Evolutionary conservation across 2,113 vertebrate species (phyloP).

Genomic region (Pyxicephalus adspersus): DNA sequence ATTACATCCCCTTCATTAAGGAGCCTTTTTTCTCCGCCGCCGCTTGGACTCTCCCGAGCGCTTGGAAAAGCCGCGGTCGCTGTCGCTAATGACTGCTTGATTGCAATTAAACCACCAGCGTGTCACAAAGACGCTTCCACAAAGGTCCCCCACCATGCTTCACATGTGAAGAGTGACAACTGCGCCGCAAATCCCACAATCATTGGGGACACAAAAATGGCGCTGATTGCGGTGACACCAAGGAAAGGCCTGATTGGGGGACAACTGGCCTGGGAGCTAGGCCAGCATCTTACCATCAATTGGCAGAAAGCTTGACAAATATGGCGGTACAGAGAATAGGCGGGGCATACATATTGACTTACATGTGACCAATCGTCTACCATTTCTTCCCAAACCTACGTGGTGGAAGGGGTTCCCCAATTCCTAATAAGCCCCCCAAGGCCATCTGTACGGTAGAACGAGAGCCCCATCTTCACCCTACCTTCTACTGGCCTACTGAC

Average conservation of each 20-base stretch:
- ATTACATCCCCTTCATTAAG: constrained; percentile 33
- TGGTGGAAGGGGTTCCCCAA: no score
- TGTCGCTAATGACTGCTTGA: not conserved
- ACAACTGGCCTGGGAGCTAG: not conserved
- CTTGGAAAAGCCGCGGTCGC: not conserved
- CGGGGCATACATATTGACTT: no score
- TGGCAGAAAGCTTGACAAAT: no score
- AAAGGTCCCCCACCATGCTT: not conserved
- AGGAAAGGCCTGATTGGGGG: not conserved
- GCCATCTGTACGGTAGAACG: no score
- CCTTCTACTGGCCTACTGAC: no score
- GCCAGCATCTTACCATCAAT: no score
- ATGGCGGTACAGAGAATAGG: no score
- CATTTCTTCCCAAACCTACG: no score
- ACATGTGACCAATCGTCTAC: no score
- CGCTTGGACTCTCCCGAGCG: not conserved
- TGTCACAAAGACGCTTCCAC: not conserved
- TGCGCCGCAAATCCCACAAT: not conserved
- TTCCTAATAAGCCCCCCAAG: no score
- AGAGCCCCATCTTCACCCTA: no score
- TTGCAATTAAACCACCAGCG: not conserved
- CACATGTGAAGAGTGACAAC: not conserved
- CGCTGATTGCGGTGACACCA: not conserved
- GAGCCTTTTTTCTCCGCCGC: not conserved
- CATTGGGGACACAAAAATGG: not conserved